Evolutionary conservation across 2,113 vertebrate genomes (phyloP), one percentile per base, ranked within the genome.

Genomic region (Stictonetta naevosa): DNA sequence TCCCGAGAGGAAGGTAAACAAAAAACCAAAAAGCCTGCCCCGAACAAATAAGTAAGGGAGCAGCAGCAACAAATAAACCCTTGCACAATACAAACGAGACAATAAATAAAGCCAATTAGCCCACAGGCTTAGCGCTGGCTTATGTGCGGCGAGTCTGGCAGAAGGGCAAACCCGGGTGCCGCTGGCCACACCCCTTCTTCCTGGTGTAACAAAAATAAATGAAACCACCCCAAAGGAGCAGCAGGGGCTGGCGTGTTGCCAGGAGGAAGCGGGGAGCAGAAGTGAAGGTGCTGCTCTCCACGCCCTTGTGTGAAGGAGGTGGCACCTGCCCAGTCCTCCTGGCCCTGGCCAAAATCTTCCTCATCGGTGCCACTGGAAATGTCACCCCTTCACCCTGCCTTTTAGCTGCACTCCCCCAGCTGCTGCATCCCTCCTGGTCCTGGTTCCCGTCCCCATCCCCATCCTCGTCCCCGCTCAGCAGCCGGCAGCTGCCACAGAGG

Each of bases 71-170:
- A 68, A 90, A 94, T 71, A 92, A 87, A 34, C n/a, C 36, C 31
- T 40, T 55, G n/a, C 4, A 38, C 5, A 5, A 91, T 46, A 44
- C 44, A 85, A 87, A 84, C 89, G 63, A 90, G 50, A 67, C 3
- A 5, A 83, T 92, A 94, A 91, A 88, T 92, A 89, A 89, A 92
- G 77, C 74, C 44, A 91, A 69, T 96, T 91, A 93, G 74, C 64
- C 73, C 73, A 46, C 28, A 64, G 80, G 72, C 22, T 96, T 83
- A 79, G 46, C 1, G 7, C 36, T 2, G 36, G 79, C 13, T 97
- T 83, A 59, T 21, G 33, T 33, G 77, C 33, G 76, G 23, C 0
- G 4, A 85, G 86, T 29, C 63, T 85, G 58, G 69, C 1, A 2
- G 86, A 58, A 91, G 66, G 66, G 62, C 59, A 86, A 92, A 84